Conservation (phyloP, 2,888 invertebrate species). For the Heliconius aoede region DNA sequence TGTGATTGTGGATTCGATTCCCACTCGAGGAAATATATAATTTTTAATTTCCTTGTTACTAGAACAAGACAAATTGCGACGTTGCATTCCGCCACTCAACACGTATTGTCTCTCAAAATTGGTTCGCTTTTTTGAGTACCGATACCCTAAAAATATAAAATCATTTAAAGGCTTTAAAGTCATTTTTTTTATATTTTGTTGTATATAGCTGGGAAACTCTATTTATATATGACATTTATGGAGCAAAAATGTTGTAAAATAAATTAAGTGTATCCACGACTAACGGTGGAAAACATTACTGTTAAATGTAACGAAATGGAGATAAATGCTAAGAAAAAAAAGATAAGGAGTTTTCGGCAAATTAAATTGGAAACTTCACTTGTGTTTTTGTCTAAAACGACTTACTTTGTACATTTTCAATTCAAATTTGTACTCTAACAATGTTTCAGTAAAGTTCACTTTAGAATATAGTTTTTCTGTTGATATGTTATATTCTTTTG, state of each 20-base stretch:
- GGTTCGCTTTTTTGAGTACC: too few species aligned
- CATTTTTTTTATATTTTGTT: not conserved
- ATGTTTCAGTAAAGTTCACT: constrained; percentile 42
- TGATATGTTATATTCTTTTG: constrained; percentile 49
- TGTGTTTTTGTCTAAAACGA: constrained; percentile 49
- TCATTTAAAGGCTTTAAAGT: too few species aligned
- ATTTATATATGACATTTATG: not conserved
- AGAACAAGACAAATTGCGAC: too few species aligned
- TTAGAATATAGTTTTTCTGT: constrained; percentile 16
- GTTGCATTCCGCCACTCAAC: too few species aligned
- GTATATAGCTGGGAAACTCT: not conserved
- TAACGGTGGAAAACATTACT: constrained; percentile 60
- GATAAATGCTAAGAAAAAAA: constrained; percentile 75
- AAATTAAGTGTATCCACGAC: constrained; percentile 39
- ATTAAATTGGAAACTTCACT: constrained; percentile 79
- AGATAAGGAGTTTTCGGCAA: constrained; percentile 77
- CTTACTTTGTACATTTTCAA: constrained; percentile 43
- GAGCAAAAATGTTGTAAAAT: constrained; percentile 26
- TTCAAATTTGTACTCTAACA: constrained; percentile 44
- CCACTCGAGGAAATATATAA: too few species aligned
- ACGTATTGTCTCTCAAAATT: too few species aligned
- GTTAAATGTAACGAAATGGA: constrained; percentile 76
- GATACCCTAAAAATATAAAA: too few species aligned
- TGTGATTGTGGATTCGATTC: not conserved
- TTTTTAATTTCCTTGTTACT: too few species aligned